Conservation (phyloP, 2,113 vertebrate species). For the Oreocharis arfaki region DNA sequence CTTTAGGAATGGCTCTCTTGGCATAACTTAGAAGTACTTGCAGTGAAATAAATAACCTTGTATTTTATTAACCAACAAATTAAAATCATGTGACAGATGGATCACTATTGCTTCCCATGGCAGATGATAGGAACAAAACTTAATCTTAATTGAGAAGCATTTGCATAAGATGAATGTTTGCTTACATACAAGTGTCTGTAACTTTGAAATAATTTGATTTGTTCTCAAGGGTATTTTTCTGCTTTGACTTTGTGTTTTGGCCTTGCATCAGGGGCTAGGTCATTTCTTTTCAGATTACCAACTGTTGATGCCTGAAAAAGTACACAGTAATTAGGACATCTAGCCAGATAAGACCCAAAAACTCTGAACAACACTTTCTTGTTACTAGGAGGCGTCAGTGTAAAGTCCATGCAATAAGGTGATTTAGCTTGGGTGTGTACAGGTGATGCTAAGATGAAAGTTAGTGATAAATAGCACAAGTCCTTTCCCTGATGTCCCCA, state of each 20-base stretch:
- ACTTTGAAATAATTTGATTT: neutral
- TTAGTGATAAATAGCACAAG: neutral
- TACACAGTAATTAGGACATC: neutral
- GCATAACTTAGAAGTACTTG: neutral
- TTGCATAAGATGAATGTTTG: neutral
- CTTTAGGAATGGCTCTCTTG: neutral
- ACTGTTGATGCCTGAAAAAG: neutral
- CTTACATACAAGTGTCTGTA: neutral
- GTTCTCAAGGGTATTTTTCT: neutral
- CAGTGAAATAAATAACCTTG: neutral
- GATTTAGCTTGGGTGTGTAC: slow-evolving; percentile 37
- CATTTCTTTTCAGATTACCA: neutral
- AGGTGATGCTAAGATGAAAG: slow-evolving; percentile 25
- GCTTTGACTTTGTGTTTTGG: neutral
- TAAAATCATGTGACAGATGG: neutral
- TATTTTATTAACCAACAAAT: neutral
- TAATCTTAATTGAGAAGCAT: neutral
- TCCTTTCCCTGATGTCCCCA: neutral
- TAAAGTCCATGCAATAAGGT: neutral
- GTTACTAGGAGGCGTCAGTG: neutral
- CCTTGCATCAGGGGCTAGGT: neutral
- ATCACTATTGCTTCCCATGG: neutral
- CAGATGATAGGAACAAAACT: neutral
- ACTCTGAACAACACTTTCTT: neutral
- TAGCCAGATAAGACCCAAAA: neutral